Evolutionary conservation across 92 coral and sea anemone genomes (phyloP), one percentile per base, ranked within the genome.

Genomic region (Porites rus): DNA sequence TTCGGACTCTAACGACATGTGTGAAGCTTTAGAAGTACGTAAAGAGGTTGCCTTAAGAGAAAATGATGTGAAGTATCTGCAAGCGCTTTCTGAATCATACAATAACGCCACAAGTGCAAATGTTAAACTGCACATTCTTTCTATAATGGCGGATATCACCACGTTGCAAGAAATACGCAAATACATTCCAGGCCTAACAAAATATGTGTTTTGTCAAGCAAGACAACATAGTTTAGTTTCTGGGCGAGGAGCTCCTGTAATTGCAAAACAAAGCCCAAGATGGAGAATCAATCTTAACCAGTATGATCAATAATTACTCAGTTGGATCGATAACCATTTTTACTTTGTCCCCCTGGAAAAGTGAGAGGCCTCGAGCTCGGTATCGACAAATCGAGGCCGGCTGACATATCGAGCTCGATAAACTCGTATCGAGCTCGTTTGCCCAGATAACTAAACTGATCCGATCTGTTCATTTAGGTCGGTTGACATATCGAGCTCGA

Each of bases 1-100:
- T 11, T 53, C 59, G 65, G 46, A 54, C 43, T 74, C 78, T 11
- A 64, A 74, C 18, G 21, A 74, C 14, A 52, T 74, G 17, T 74
- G 78, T 52, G 78, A 74, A 74, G 78, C 64, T 19, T 74, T 74
- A n/a, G 31, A 72, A 17, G 21, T 72, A 24, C 3, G 58, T 20
- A 74, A 54, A 31, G 51, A 43, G 78, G 21, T 74, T 54, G 50
- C 63, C 14, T 6, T 58, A 51, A 20, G 25, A 50, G 71, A 43
- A 43, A 11, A 25, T 24, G 83, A 60, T 46, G 43, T 62, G 12
- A 74, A 74, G 25, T 74, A 62, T 65, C 74, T 79, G 11, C 63
- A 16, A 14, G 90, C 83, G 11, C 82, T 88, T 19, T 59, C 91
- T 7, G 91, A 88, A 75, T n/a, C 87, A 9, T 81, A 73, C 82